Evolutionary conservation across 2,113 vertebrate genomes (phyloP).

Genomic region (Malurus elegans): DNA sequence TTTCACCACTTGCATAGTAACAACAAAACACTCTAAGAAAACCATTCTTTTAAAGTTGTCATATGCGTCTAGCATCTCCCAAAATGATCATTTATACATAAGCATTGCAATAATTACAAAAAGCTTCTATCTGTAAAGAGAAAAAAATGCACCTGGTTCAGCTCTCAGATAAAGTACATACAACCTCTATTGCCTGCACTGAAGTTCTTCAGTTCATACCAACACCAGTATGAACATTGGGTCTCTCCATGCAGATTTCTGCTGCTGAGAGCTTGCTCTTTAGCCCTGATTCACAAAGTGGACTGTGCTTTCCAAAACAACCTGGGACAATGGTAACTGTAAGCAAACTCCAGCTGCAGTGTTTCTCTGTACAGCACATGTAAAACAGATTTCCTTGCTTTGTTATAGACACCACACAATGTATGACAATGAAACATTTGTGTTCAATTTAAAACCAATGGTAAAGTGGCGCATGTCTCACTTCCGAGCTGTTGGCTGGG

Average conservation of each 20-base stretch:
- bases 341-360: not conserved
- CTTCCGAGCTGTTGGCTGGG: not conserved
- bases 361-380: not conserved
- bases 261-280: not conserved
- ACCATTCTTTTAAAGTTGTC: not conserved
- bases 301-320: not conserved
- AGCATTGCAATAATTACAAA: slow-evolving; percentile 73
- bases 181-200: not conserved
- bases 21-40: slow-evolving; percentile 20
- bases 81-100: slow-evolving; percentile 73
- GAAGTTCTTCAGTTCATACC: not conserved
- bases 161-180: not conserved
- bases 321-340: not conserved
- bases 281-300: not conserved
- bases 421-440: slow-evolving; percentile 41
- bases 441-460: slow-evolving; percentile 39
- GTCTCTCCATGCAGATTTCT: not conserved
- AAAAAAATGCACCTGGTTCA: not conserved
- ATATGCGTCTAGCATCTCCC: slow-evolving; percentile 44
- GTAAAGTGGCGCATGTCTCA: not conserved
- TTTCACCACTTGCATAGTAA: slow-evolving; percentile 41
- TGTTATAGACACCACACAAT: slow-evolving; percentile 20
- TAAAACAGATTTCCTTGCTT: slow-evolving; percentile 41
- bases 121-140: slow-evolving; percentile 23
- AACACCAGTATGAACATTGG: not conserved